Evolutionary conservation across 1,140 invertebrate genomes (phyloP), one percentile per base, ranked within the genome.

Genomic region (Diorhabda elongata): DNA sequence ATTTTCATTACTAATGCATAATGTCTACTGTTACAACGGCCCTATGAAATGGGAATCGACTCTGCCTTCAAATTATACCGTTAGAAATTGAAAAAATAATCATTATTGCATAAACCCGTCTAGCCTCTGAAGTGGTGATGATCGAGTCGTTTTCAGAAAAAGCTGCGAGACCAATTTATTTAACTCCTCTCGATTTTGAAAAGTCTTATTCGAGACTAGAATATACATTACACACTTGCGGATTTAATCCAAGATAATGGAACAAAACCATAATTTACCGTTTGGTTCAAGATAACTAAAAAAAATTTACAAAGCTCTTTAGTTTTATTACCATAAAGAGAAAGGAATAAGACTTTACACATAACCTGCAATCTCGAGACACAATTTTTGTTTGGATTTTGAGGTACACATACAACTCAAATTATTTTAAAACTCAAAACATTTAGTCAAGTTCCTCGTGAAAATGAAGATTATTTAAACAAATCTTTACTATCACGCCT

Each of bases 141-240:
- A 52, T 26, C 45, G 1, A 9, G 45, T 52, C 8, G 45, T 2
- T 52, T 41, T 62, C 44, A 8, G 61, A 44, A 62, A 62, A 62
- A 62, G 61, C 43, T 62, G 44, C n/a, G 8, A 62, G 61, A n/a
- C 61, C 61, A 62, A 62, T 62, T 62, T 11, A n/a, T 62, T 44
- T 3, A n/a, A 3, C 61, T 11, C 43, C 44, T 6, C 61, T 52
- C 47, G 44, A 42, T 61, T 57, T 52, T 47, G 47, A 58, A 66
- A 66, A 70, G 56, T 57, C 41, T 42, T 2, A 4, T 11, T 64
- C 63, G 43, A 60, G 64, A 66, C 45, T n/a, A 62, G 64, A 70
- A 70, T 64, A 56, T 58, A 69, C 63, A 65, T 66, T 65, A 59
- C 63, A 47, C 64, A 65, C 52, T 62, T 62, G 42, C 8, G 43